Evolutionary conservation across 2,113 vertebrate species (phyloP).

Genomic region (Pteruthius melanotis): DNA sequence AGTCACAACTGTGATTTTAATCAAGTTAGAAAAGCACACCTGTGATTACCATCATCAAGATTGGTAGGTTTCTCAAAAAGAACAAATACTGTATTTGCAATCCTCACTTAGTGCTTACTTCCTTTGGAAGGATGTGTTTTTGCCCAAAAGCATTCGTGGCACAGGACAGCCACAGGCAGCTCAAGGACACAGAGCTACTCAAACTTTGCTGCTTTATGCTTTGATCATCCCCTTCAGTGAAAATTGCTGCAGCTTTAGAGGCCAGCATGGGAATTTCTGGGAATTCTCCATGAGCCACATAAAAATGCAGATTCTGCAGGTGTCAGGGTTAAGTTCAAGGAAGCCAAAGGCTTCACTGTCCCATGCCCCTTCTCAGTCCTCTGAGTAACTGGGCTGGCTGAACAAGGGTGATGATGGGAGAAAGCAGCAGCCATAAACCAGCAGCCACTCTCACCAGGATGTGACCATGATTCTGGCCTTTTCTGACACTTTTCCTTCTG

Average conservation of each 20-base stretch:
- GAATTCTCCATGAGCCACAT: neutral
- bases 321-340: neutral
- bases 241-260: neutral
- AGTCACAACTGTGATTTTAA: constrained; percentile 19
- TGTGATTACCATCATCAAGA: constrained; percentile 27
- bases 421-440: neutral
- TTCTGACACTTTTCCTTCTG: neutral
- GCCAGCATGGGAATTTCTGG: neutral
- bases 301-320: neutral
- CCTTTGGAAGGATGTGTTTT: neutral
- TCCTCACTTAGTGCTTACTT: neutral
- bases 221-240: neutral
- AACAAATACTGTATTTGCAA: neutral
- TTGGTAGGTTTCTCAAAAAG: neutral
- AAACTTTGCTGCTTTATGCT: neutral
- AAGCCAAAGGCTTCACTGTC: neutral
- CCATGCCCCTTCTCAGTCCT: neutral
- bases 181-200: neutral
- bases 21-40: constrained; percentile 16
- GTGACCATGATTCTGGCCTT: neutral
- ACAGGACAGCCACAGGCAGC: neutral
- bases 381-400: neutral
- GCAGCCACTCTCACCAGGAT: neutral
- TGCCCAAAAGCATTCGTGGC: neutral
- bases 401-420: neutral